phyloP scores from a whole-genome alignment of 2,113 vertebrate species.

The Microtus oregoni region DNA sequence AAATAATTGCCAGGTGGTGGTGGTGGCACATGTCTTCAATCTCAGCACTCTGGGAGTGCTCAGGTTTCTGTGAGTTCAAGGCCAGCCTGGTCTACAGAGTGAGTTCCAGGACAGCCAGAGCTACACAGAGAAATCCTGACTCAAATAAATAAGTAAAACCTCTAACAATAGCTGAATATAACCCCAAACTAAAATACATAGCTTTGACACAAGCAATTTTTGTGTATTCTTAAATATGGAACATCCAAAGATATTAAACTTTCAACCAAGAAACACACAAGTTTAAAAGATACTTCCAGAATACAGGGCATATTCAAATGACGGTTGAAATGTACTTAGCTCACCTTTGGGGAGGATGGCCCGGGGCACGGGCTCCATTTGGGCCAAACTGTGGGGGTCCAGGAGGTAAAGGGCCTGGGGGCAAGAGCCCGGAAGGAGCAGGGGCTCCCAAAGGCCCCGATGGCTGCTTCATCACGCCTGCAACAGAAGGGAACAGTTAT shows the following conservation, averaged over 20 bases:
- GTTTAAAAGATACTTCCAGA: neutral
- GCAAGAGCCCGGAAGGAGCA: conserved; percentile 82
- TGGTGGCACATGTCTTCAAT: too few species aligned
- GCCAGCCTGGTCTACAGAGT: too few species aligned
- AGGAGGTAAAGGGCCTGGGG: conserved; percentile 76
- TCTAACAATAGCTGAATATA: neutral
- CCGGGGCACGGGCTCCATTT: conserved; percentile 67
- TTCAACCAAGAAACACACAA: neutral
- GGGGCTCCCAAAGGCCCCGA: conserved; percentile 84
- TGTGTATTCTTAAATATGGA: neutral
- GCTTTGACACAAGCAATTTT: neutral
- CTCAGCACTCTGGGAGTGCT: too few species aligned
- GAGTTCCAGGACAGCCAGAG: too few species aligned
- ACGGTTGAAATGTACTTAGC: neutral
- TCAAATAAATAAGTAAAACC: neutral
- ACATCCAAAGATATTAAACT: neutral
- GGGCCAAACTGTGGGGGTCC: conserved; percentile 72
- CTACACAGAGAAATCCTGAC: too few species aligned
- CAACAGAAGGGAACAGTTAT: conserved; percentile 56
- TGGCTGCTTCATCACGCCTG: conserved; percentile 91
- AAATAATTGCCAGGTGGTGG: neutral
- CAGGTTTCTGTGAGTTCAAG: too few species aligned
- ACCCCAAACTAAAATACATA: neutral
- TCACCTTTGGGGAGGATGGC: conserved; percentile 75
- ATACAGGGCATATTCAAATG: neutral